phyloP scores from a whole-genome alignment of 92 coral and sea anemone genomes.

The Parazoanthus atlanticus region DNA sequence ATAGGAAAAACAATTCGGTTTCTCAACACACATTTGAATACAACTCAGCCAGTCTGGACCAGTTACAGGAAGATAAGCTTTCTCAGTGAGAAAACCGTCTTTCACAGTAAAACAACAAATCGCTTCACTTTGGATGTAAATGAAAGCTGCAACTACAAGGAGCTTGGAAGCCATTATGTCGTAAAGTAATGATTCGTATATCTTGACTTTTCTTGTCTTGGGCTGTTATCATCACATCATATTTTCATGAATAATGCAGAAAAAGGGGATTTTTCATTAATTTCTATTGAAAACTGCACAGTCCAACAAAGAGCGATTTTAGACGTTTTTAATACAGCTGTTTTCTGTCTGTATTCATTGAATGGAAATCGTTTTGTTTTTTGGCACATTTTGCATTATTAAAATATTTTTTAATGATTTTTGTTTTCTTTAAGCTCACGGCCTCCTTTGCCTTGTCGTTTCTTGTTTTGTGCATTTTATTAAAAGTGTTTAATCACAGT shows the following conservation, averaged over 20 bases:
- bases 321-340: not conserved
- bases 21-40: conserved; percentile 3
- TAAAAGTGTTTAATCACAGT: not conserved
- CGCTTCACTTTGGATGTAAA: not conserved
- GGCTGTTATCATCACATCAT: not conserved
- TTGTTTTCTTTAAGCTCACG: not conserved
- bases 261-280: not conserved
- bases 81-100: conserved; percentile 1
- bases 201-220: not conserved
- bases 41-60: not conserved
- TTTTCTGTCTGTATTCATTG: conserved; percentile 2
- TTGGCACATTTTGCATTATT: not conserved
- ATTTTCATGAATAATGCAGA: not conserved
- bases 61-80: not conserved
- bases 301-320: not conserved
- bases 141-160: not conserved
- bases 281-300: not conserved
- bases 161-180: not conserved
- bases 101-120: not conserved
- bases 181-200: not conserved
- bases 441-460: not conserved
- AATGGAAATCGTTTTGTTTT: not conserved
- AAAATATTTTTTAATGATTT: not conserved
- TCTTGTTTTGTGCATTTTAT: not conserved
- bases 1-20: not conserved